Percentiles rank a stretch among this genome's conserved stretches.
Evolutionary conservation across 2,888 invertebrate genomes (phyloP).

Genomic region (Rotaria sp.): DNA sequence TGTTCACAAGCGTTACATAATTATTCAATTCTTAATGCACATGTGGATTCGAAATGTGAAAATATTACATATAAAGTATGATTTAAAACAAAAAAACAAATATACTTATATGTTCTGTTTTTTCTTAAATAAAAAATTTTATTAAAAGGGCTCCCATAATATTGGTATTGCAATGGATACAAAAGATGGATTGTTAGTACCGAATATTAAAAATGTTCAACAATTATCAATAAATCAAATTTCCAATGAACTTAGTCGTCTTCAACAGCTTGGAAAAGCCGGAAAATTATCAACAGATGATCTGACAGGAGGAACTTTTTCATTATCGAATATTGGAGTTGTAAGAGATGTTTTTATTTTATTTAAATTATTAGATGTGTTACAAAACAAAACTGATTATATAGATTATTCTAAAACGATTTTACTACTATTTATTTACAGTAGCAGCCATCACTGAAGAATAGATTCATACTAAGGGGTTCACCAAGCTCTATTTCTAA

Average conservation of each 20-base stretch:
- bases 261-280: constrained; percentile 70
- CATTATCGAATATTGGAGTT: constrained; percentile 89
- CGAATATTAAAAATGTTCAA: constrained; percentile 83
- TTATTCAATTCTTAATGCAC: constrained; percentile 79
- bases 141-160: constrained; percentile 68
- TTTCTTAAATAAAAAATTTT: neutral
- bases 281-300: constrained; percentile 71
- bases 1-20: constrained; percentile 56
- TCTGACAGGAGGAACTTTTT: constrained; percentile 80
- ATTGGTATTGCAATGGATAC: constrained; percentile 97
- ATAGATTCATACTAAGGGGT: too few relatives aligned
- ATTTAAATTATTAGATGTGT: neutral
- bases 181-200: constrained; percentile 81
- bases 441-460: too few relatives aligned
- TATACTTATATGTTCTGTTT: neutral
- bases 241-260: constrained; percentile 70
- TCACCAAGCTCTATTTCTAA: too few relatives aligned
- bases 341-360: constrained; percentile 61
- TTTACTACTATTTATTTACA: too few relatives aligned
- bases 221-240: constrained; percentile 72
- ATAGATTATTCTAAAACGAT: too few relatives aligned
- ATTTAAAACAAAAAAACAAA: too few relatives aligned
- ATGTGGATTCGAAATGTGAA: constrained; percentile 70
- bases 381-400: too few relatives aligned
- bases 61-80: constrained; percentile 67